Percentiles rank a stretch among this genome's conserved stretches.
Evolutionary conservation across 2,797 vertebrate genomes (phyloP).

Genomic region (Anabacerthia variegaticeps): DNA sequence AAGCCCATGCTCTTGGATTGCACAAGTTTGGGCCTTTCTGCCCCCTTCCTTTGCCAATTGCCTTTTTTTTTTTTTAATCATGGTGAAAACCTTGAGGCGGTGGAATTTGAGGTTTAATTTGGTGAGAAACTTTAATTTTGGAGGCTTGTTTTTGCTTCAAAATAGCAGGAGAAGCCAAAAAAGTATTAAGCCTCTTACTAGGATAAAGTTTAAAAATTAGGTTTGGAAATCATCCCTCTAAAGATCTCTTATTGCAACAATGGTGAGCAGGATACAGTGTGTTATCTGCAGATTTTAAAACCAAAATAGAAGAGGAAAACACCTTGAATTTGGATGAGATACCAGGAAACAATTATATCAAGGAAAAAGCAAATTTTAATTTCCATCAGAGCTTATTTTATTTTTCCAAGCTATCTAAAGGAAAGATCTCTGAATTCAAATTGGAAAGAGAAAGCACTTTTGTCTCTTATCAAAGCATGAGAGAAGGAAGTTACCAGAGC

Average conservation of each 20-base stretch:
- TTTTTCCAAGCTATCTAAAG: background rate
- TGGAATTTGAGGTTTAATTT: background rate
- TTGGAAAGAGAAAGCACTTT: background rate
- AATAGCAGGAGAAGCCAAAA: conserved; percentile 8
- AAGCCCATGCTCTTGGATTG: accelerated
- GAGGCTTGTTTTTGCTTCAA: background rate
- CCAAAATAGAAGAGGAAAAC: background rate
- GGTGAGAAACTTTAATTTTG: conserved; percentile 5
- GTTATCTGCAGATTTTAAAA: conserved; percentile 23
- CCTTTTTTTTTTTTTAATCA: background rate
- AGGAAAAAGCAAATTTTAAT: background rate
- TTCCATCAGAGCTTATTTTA: background rate
- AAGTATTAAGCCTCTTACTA: background rate
- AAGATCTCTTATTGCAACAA: background rate
- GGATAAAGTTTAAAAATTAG: background rate
- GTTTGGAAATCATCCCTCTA: background rate
- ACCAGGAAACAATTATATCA: conserved; percentile 27
- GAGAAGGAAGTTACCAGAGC: background rate
- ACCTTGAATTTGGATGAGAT: conserved; percentile 3
- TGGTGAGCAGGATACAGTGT: background rate
- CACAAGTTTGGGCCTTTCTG: background rate
- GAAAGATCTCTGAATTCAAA: conserved; percentile 15
- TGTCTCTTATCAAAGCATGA: background rate
- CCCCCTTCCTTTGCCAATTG: background rate
- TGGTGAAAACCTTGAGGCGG: background rate